Percentiles rank a stretch among this genome's conserved stretches.
Evolutionary conservation across 2,888 invertebrate genomes (phyloP).

Genomic region (Ophion slaviceki): DNA sequence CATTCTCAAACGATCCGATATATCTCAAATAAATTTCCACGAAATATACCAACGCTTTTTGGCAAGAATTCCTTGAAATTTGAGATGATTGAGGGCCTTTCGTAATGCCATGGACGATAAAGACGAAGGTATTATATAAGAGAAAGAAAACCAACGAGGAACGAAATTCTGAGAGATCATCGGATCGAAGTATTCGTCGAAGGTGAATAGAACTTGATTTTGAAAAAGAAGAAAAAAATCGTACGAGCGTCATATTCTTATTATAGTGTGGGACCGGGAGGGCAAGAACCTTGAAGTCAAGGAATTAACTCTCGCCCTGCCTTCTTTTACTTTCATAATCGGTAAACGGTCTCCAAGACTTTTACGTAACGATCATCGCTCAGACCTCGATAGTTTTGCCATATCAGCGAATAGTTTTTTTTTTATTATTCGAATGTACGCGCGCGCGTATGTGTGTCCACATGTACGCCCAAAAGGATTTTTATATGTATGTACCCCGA

Average conservation of each 20-base stretch:
- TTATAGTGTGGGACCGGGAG: not conserved
- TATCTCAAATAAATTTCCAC: slow-evolving; percentile 22
- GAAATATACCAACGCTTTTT: slow-evolving; percentile 20
- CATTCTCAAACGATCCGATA: not conserved
- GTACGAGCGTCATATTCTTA: not conserved
- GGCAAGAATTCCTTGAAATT: slow-evolving; percentile 50
- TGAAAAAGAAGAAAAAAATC: slow-evolving; percentile 14
- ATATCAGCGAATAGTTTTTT: not conserved
- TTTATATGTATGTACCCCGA: slow-evolving; percentile 10
- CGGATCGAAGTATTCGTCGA: slow-evolving; percentile 25
- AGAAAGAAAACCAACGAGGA: slow-evolving; percentile 7
- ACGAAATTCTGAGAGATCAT: slow-evolving; percentile 28
- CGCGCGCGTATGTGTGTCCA: too few species aligned
- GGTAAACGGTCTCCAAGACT: slow-evolving; percentile 19
- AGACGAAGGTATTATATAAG: slow-evolving; percentile 28
- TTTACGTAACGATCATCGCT: slow-evolving; percentile 47
- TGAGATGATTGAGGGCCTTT: slow-evolving; percentile 29
- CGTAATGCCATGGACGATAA: slow-evolving; percentile 24
- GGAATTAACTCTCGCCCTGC: slow-evolving; percentile 13
- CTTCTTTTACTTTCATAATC: slow-evolving; percentile 35
- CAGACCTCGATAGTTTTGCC: slow-evolving; percentile 30
- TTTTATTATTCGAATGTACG: not conserved
- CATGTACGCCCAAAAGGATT: too few species aligned
- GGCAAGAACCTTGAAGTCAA: slow-evolving; percentile 33
- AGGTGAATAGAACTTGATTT: slow-evolving; percentile 17